A percentile compares a stretch with the other conserved stretches of the same genome.
phyloP scores from a whole-genome alignment of 2,888 invertebrate genomes.

The Tipula confusa region DNA sequence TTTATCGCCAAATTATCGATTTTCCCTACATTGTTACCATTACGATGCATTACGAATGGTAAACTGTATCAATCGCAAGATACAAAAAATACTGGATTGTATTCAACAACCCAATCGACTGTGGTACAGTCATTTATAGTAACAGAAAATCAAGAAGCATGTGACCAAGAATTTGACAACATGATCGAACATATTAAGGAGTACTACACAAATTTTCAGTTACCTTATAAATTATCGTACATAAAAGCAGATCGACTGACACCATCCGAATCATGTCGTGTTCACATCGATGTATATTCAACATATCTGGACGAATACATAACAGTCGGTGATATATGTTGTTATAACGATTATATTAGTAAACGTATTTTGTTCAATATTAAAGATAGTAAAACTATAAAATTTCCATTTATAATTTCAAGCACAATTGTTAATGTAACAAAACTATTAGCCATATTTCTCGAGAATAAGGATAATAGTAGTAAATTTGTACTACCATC shows the following conservation, averaged over 20 bases:
- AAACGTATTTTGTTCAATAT: constrained; percentile 71
- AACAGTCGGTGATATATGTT: constrained; percentile 69
- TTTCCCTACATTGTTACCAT: constrained; percentile 59
- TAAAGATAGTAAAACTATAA: constrained; percentile 54
- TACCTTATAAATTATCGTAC: constrained; percentile 63
- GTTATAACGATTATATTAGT: constrained; percentile 69
- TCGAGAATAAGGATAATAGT: constrained; percentile 56
- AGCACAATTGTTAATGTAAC: constrained; percentile 73
- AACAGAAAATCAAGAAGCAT: constrained; percentile 50
- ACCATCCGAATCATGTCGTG: constrained; percentile 62
- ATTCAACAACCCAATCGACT: constrained; percentile 65
- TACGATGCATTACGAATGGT: constrained; percentile 66
- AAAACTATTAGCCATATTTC: constrained; percentile 64
- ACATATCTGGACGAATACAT: constrained; percentile 58
- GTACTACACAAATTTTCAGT: constrained; percentile 61
- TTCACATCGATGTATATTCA: constrained; percentile 72
- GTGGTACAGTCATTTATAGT: constrained; percentile 63
- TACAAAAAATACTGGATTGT: constrained; percentile 53
- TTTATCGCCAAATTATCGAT: constrained; percentile 65
- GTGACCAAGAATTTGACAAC: constrained; percentile 56
- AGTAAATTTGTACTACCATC: background rate
- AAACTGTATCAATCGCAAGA: constrained; percentile 56
- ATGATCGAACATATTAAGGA: constrained; percentile 53
- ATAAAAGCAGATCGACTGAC: constrained; percentile 59
- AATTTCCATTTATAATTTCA: constrained; percentile 64